Evolutionary conservation across 2,888 invertebrate species (phyloP).

Genomic region (Conomelus anceps): DNA sequence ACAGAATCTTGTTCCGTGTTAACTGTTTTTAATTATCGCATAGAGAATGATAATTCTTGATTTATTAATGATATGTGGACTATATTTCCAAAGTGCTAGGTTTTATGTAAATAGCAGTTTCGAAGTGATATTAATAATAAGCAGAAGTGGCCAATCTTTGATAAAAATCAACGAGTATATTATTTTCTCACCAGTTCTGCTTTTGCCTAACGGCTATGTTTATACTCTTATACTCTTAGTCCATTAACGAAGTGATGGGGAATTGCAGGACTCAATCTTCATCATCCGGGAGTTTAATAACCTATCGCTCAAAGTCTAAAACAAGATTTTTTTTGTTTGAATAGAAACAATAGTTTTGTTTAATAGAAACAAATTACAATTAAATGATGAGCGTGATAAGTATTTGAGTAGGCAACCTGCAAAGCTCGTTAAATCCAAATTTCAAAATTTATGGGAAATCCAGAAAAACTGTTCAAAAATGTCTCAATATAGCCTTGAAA

Average conservation of each 20-base stretch:
- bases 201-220: background rate
- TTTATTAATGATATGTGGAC: background rate
- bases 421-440: too few species aligned
- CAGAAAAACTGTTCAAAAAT: too few species aligned
- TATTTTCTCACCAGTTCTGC: background rate
- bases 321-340: background rate
- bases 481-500: too few species aligned
- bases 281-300: background rate
- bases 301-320: background rate
- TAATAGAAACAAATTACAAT: too few species aligned
- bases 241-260: background rate
- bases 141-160: background rate
- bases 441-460: too few species aligned
- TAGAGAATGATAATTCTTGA: too few species aligned
- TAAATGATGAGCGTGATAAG: too few species aligned
- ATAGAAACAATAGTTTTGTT: too few species aligned
- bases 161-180: background rate
- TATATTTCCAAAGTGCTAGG: background rate
- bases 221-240: background rate
- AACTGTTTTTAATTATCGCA: background rate
- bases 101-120: background rate
- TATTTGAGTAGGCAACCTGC: too few species aligned
- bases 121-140: background rate
- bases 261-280: background rate
- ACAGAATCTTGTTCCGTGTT: background rate